Evolutionary conservation across 2,797 vertebrate genomes (phyloP), one percentile per base, ranked within the genome.

Genomic region (Meda fulgida): DNA sequence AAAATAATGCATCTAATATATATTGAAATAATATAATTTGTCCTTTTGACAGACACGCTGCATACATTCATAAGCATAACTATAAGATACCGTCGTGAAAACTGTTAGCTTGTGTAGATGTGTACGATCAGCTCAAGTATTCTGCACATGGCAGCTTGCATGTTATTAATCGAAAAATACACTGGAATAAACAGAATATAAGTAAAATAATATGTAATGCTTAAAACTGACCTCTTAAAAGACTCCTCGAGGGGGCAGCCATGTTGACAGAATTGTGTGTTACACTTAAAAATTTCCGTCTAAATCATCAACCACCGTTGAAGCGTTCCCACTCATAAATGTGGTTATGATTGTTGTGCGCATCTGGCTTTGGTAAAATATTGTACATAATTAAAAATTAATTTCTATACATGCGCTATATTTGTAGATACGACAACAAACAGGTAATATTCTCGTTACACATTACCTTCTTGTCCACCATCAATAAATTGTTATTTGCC

Each of bases 191-290:
- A 38, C 0, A 58, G 14, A 55, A 8, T 51, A 58, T 16, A 67
- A 48, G 5, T 11, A n/a, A 51, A 75, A 69, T 16, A 13, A 31
- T 40, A 34, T 36, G 55, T 18, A 53, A 19, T 2, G n/a, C 19
- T 58, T 65, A 26, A 60, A 83, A 81, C 95, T 94, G 93, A 96
- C 95, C 95, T 95, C 92, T 94, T 89, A 90, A 89, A 26, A 89
- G 26, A 10, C 26, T 89, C 80, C 90, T 89, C 66, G 88, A 76
- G 90, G 90, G 90, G 5, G 92, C 85, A 60, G 95, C 94, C 95
- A 96, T 96, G 63, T 92, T 88, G 84, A 81, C 55, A 43, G 53
- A 85, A 16, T 11, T n/a, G 0, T 60, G 76, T 86, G 84, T 84
- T 58, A 51, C 80, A 0, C 0, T 1, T 16, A 40, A 1, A 21